Conservation (phyloP, 2,797 vertebrate genomes). For the Arctocebus calabarensis region DNA sequence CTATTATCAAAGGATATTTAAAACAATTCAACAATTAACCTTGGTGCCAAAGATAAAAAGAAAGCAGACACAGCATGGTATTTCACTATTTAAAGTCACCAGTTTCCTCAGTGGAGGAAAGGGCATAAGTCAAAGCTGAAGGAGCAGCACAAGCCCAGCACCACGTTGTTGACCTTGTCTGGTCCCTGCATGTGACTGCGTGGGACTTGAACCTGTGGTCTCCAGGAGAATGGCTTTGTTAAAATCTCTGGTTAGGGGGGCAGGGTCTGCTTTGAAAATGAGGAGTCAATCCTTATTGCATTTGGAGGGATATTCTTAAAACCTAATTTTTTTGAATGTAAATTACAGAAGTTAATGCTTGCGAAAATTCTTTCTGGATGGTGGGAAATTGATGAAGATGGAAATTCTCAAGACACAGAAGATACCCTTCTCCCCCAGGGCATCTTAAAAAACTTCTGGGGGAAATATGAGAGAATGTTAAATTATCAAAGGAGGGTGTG, state of each 20-base stretch:
- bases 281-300: background rate
- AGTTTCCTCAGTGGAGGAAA: background rate
- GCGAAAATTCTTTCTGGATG: slow-evolving; percentile 2
- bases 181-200: background rate
- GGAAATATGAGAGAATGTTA: background rate
- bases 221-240: background rate
- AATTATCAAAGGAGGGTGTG: background rate
- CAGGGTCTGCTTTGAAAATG: background rate
- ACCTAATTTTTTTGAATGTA: background rate
- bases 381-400: background rate
- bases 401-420: background rate
- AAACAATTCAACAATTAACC: slow-evolving; percentile 54
- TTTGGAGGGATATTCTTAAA: background rate
- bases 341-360: slow-evolving; percentile 6
- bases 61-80: background rate
- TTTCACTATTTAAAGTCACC: background rate
- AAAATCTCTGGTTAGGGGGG: background rate
- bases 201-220: background rate
- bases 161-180: background rate
- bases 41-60: slow-evolving; percentile 17
- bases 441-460: background rate
- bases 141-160: rapidly evolving
- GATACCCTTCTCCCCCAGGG: background rate
- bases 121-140: background rate
- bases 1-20: slow-evolving; percentile 20